Conservation (phyloP, 2,888 invertebrate species). For the Heliconius aoede region DNA sequence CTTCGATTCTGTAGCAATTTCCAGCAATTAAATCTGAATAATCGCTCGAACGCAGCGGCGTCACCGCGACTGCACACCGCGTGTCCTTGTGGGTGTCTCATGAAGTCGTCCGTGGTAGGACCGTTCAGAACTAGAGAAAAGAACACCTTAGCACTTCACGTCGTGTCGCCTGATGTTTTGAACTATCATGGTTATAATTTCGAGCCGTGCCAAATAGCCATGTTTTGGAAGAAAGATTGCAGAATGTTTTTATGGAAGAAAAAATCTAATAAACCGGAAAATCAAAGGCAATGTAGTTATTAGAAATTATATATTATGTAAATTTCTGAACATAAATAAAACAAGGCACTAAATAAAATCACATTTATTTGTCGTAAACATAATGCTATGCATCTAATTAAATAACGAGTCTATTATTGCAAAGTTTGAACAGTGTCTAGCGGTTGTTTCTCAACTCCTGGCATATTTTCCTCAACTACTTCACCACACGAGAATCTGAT, state of each 20-base stretch:
- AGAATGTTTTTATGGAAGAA: conserved; percentile 86
- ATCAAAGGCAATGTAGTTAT: conserved; percentile 50
- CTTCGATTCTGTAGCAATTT: conserved; percentile 68
- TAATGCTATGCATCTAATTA: conserved; percentile 30
- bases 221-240: conserved; percentile 88
- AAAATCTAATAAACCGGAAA: conserved; percentile 57
- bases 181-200: conserved; percentile 83
- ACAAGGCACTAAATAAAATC: conserved; percentile 16
- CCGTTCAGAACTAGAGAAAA: conserved; percentile 76
- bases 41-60: conserved; percentile 62
- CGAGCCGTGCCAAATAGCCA: conserved; percentile 84
- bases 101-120: conserved; percentile 64
- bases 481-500: conserved; percentile 95
- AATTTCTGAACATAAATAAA: conserved; percentile 24
- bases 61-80: conserved; percentile 62
- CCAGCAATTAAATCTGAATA: conserved; percentile 69
- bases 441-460: conserved; percentile 78
- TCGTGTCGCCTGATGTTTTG: conserved; percentile 81
- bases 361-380: conserved; percentile 43
- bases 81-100: conserved; percentile 77
- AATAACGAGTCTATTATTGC: conserved; percentile 71
- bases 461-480: conserved; percentile 66
- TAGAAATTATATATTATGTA: conserved; percentile 13
- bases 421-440: conserved; percentile 86
- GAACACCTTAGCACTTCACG: conserved; percentile 71